These are phyloP conservation scores for Callyntrura sp. DNA, from an alignment of 2,888 invertebrate genomes.

Conservation along the genomic window DNA sequence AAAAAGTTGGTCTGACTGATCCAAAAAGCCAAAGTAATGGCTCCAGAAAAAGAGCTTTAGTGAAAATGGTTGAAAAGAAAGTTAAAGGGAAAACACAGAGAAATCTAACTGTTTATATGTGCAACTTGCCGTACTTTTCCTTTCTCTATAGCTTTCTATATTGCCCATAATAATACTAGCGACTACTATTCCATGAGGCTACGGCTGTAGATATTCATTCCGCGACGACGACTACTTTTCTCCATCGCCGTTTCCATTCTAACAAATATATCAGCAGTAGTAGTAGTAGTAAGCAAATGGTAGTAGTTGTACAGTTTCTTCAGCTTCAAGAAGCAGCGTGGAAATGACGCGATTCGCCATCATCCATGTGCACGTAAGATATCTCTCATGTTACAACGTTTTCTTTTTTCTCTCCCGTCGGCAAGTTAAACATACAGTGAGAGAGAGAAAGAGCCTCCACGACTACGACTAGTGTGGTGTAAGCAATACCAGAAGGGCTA, in stretches of 20 bases:
- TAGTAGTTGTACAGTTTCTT: constrained; percentile 64
- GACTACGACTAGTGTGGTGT: constrained; percentile 10
- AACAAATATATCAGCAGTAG: constrained; percentile 64
- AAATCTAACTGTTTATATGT: constrained; percentile 59
- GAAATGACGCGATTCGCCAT: constrained; percentile 76
- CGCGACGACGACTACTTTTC: constrained; percentile 57
- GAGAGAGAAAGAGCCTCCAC: background rate
- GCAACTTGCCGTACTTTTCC: constrained; percentile 55
- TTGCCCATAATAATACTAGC: constrained; percentile 76
- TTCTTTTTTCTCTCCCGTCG: constrained; percentile 41
- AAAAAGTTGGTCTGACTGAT: constrained; percentile 64
- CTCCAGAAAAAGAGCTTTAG: constrained; percentile 74
- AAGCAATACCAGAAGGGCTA: constrained; percentile 48
- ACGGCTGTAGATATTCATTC: constrained; percentile 61
- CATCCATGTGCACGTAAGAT: constrained; percentile 77
- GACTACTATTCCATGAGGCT: constrained; percentile 74
- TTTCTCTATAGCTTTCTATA: constrained; percentile 64
- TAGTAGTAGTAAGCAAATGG: constrained; percentile 31
- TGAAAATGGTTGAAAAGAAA: constrained; percentile 75
- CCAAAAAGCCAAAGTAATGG: constrained; percentile 76
- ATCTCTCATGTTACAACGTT: constrained; percentile 69
- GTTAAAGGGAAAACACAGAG: constrained; percentile 57
- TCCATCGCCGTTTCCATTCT: constrained; percentile 60
- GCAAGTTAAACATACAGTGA: background rate
- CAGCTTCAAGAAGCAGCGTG: constrained; percentile 70